Base-by-base conservation (phyloP, 2,888 invertebrate genomes). In the Zelleria hepariella region DNA sequence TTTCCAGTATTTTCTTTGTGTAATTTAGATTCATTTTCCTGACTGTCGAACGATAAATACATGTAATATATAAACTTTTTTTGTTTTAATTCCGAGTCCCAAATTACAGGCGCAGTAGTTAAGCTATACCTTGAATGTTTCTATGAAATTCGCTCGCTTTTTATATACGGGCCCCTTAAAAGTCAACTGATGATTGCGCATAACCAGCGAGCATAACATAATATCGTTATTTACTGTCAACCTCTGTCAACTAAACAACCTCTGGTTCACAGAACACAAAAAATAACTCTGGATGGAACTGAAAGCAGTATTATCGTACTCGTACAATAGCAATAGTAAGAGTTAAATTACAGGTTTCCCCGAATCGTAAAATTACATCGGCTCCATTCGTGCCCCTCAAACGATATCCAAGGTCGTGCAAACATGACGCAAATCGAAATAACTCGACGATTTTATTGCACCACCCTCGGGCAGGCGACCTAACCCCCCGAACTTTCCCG, bases 401-500 rank as follows among this genome's bases (percentile, higher is more conserved):
- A n/a, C n/a, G n/a, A n/a, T n/a, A n/a, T 0, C 10, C 32, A 42
- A 10, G 32, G 6, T 10, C 32, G 5, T 42, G 49, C 20, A 49
- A 23, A 10, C n/a, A 53, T 53, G 24, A 53, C 53, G 53, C 49
- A 53, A 23, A 24, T 53, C 24, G 15, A 15, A 53, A 53, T 25
- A 8, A 23, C 7, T 24, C 15, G 23, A 25, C 15, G 25, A 7
- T 24, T 23, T 24, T 1, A 25, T 24, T 23, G 24, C 53, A 53
- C 24, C 20, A 53, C 25, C 53, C n/a, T 10, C 15, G 2, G 10
- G 32, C n/a, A n/a, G 4, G 6, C 61, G 68, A 68, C 69, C 68
- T 67, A 59, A 63, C 62, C 27, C 55, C 61, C 64, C 75, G 75
- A 74, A 67, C 67, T 59, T 65, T 58, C 32, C 64, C 77, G 76